Conservation (phyloP, 2,797 vertebrate genomes). For the Hapalemur alaotrensis region DNA sequence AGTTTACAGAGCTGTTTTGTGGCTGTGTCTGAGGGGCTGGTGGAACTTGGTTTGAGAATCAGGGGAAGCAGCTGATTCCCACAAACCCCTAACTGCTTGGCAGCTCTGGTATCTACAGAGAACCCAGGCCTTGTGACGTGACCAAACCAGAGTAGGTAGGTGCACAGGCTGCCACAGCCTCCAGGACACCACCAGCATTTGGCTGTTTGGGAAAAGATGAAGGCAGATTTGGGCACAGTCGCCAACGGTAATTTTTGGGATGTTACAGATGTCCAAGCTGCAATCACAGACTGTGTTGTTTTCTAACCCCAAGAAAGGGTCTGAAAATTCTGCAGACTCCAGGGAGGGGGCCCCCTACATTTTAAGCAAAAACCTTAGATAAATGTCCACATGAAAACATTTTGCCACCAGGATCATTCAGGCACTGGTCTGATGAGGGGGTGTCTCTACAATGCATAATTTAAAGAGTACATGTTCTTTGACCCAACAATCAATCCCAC, state of each 20-base stretch:
- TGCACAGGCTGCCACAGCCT: accelerated
- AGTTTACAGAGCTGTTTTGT: neutral
- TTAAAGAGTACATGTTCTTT: neutral
- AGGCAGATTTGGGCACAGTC: neutral
- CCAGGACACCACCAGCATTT: neutral
- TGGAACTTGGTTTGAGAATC: neutral
- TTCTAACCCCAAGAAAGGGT: neutral
- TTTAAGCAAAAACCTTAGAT: conserved; percentile 23
- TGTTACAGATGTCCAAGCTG: neutral
- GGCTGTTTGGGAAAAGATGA: too few relatives aligned
- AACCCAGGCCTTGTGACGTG: neutral
- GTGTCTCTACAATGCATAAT: neutral
- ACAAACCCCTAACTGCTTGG: neutral
- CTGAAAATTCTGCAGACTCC: neutral
- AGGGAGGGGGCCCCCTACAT: neutral
- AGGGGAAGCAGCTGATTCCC: neutral
- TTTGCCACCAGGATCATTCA: neutral
- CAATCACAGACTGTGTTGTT: neutral
- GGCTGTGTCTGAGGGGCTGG: neutral
- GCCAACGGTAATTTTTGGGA: neutral
- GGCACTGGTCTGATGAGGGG: neutral
- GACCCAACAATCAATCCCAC: neutral
- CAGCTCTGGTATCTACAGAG: neutral
- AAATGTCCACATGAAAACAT: neutral
- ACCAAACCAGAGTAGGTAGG: accelerated